Percentiles rank a stretch among this genome's conserved stretches.
phyloP scores from a whole-genome alignment of 2,888 invertebrate species.

The Lycophotia porphyrea region DNA sequence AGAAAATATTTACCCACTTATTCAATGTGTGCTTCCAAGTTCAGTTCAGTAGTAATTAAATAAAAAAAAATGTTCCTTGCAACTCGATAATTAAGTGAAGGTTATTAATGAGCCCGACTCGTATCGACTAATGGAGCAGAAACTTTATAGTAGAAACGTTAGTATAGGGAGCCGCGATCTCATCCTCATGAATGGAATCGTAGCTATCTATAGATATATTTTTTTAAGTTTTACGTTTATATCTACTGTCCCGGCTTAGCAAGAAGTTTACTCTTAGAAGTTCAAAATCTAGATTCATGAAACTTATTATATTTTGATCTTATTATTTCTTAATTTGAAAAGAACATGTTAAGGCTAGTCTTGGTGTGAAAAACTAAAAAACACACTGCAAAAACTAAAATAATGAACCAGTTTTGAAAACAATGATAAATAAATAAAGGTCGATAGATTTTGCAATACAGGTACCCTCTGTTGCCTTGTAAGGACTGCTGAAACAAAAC shows the following conservation, averaged over 20 bases:
- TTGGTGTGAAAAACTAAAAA: neutral
- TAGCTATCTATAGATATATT: slow-evolving; percentile 7
- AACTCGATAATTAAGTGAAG: slow-evolving; percentile 53
- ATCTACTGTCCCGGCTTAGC: neutral
- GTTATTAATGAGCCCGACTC: slow-evolving; percentile 52
- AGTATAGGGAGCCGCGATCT: slow-evolving; percentile 30
- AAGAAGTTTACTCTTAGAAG: slow-evolving; percentile 7
- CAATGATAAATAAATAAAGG: no score
- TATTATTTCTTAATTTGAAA: neutral
- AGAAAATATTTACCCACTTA: slow-evolving; percentile 74
- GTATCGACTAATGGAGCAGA: slow-evolving; percentile 56
- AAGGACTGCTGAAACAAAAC: neutral
- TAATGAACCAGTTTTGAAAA: no score
- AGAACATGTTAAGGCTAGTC: neutral
- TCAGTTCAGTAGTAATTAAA: slow-evolving; percentile 64
- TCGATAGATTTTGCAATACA: neutral
- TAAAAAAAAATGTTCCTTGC: slow-evolving; percentile 49
- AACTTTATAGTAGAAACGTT: slow-evolving; percentile 45
- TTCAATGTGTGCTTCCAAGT: slow-evolving; percentile 66
- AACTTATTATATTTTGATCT: neutral
- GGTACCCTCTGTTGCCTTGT: neutral
- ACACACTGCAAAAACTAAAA: neutral
- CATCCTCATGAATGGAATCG: slow-evolving; percentile 36
- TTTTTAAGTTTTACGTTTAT: slow-evolving; percentile 12
- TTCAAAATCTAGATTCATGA: neutral